phyloP scores from a whole-genome alignment of 2,888 invertebrate species.

The Temnothorax rugatulus region DNA sequence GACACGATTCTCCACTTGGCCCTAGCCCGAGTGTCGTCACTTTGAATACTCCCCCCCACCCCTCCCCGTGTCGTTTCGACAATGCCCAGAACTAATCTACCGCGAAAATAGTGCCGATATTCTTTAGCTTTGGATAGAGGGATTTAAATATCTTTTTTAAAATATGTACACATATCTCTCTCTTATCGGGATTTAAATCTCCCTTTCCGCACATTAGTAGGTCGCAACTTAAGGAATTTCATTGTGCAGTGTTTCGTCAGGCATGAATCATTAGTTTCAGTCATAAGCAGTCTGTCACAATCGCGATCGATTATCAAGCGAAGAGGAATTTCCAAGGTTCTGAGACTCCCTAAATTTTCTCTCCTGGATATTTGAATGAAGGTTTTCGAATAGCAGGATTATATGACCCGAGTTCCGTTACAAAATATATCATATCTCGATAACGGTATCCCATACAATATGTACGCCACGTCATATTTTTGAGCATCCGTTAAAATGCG shows the following conservation, averaged over 20 bases:
- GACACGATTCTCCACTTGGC: conserved; percentile 76
- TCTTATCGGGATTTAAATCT: background rate
- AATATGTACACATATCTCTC: background rate
- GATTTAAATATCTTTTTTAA: conserved; percentile 19
- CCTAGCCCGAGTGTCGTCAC: conserved; percentile 31
- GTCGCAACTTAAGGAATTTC: background rate
- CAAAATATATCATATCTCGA: background rate
- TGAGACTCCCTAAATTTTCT: background rate
- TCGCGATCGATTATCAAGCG: background rate
- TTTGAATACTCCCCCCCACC: conserved; percentile 12
- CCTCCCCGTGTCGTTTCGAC: conserved; percentile 17
- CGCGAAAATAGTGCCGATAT: conserved; percentile 13
- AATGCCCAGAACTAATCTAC: conserved; percentile 17
- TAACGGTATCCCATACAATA: background rate
- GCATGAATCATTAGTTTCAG: background rate
- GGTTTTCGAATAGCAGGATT: background rate
- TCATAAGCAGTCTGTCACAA: background rate
- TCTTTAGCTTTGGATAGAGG: background rate
- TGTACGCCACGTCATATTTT: background rate
- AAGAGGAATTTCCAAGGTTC: background rate
- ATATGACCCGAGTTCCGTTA: background rate
- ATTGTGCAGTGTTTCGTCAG: background rate
- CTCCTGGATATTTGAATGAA: background rate
- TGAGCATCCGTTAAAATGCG: no score
- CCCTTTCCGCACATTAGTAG: no score